Base-by-base conservation (phyloP, 2,797 vertebrate genomes). In the Falco novaeseelandiae region DNA sequence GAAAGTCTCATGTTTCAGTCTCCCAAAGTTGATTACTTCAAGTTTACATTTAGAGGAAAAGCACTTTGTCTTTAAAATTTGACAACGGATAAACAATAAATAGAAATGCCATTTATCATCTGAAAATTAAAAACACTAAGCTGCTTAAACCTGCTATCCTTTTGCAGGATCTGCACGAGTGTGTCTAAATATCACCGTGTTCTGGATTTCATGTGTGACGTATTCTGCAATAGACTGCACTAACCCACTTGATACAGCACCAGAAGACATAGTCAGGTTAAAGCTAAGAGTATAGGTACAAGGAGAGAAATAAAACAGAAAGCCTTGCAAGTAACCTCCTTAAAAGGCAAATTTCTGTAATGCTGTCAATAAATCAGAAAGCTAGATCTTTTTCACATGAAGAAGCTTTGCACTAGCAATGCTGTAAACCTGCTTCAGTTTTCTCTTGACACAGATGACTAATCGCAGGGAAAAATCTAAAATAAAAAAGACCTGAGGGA, bases 371-470 rank as follows among this genome's bases (percentile, higher is more conserved):
- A 8, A 85, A 77, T 14, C 5, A 2, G 46, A 34, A 87, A 84
- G n/a, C 8, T 63, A 72, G 12, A 29, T 55, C 21, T 73, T 83
- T 84, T 46, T 84, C 26, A 44, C 25, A 30, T 16, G 17, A 90
- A 8, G 26, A 82, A 57, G 44, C 9, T 92, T 73, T 74, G 59
- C 52, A 54, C 25, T 57, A n/a, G 54, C 40, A 87, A 18, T 79
- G 20, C 67, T 71, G 49, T 58, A 65, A 95, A 87, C 20, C 52
- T 89, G 22, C 76, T 89, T 83, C 46, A 17, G 21, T 65, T 93
- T 92, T 77, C 70, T 81, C 86, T 74, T 85, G 84, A 92, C 59
- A 92, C 36, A 90, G 36, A 79, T 89, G 58, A 88, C 59, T 82
- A 96, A 92, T 74, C 10, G 0, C 63, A 69, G 52, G 67, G 78